phyloP scores from a whole-genome alignment of 1,140 invertebrate species.

The Pseudomyrmex sp. region DNA sequence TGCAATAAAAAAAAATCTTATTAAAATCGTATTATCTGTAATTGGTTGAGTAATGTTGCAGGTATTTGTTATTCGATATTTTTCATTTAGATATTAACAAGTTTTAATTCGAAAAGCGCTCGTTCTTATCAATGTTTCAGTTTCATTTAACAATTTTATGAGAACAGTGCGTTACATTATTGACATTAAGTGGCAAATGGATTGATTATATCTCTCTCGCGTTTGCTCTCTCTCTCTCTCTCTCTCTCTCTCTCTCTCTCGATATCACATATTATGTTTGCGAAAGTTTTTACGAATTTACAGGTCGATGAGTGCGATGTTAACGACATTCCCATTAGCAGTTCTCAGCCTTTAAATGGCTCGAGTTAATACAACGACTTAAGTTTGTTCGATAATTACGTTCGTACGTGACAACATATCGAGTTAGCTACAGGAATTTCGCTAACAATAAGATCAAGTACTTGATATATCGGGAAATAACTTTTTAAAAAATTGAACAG shows the following conservation, averaged over 20 bases:
- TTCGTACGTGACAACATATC: constrained; percentile 59
- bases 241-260: background rate
- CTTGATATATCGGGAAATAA: constrained; percentile 33
- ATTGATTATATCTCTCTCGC: constrained; percentile 13
- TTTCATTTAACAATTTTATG: constrained; percentile 24
- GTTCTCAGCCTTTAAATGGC: constrained; percentile 38
- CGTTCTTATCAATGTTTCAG: constrained; percentile 1
- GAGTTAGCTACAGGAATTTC: constrained; percentile 44
- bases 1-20: too few relatives aligned
- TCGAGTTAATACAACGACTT: constrained; percentile 56
- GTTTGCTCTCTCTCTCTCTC: constrained; percentile 9
- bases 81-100: background rate
- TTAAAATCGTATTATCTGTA: constrained; percentile 19
- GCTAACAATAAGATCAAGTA: constrained; percentile 11
- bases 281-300: constrained; percentile 58
- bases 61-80: background rate
- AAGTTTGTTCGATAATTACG: constrained; percentile 57
- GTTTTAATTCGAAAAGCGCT: background rate
- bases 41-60: constrained; percentile 4
- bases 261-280: constrained; percentile 32
- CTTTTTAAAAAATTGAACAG: constrained; percentile 24
- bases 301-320: constrained; percentile 43
- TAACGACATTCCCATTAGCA: constrained; percentile 56
- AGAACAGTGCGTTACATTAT: background rate
- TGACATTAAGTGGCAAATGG: background rate